Evolutionary conservation across 2,797 vertebrate species (phyloP), one percentile per base, ranked within the genome.

Genomic region (Tolypeutes matacus): DNA sequence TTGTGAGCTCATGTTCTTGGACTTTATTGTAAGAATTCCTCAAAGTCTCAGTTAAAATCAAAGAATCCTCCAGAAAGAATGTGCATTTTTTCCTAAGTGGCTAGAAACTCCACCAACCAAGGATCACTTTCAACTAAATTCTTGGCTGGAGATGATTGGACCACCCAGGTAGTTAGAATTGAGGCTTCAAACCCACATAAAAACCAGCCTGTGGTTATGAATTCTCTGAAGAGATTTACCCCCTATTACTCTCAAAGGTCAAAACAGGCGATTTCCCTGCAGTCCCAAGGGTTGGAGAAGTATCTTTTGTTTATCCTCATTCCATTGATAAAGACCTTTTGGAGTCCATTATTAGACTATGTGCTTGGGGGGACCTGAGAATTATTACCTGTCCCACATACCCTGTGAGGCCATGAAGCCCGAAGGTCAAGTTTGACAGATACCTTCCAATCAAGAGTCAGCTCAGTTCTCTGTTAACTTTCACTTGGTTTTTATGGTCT

Each of bases 371-470:
- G 58, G 49, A 34, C 67, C 58, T 46, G 29, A 51, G 51, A 64
- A 86, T 70, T 77, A 46, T 72, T 53, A 91, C 46, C 64, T 58
- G 65, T 80, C 6, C 39, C 51, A 46, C 18, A 25, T 4, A 20
- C 49, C 5, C 67, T n/a, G 3, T 14, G 39, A 95, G 84, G 34
- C 46, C 49, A n/a, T 10, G 34, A 36, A 85, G 67, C 72, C 60
- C 60, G 27, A 89, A 87, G 42, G 88, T 73, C 88, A 78, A 67
- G 39, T 84, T 64, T 83, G 77, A 92, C 27, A 86, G 69, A 76
- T 5, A 62, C 42, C 76, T 62, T 86, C 53, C 64, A 69, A 76
- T 46, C 46, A 65, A 39, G 69, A 65, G 29, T 53, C 15, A 84
- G 46, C 62, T 95, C 56, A 39, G n/a, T 53, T 56, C 73, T 78